Percentiles rank a stretch among this genome's conserved stretches.
Conservation (phyloP, 2,797 vertebrate species). For the Anguilla obscura region DNA sequence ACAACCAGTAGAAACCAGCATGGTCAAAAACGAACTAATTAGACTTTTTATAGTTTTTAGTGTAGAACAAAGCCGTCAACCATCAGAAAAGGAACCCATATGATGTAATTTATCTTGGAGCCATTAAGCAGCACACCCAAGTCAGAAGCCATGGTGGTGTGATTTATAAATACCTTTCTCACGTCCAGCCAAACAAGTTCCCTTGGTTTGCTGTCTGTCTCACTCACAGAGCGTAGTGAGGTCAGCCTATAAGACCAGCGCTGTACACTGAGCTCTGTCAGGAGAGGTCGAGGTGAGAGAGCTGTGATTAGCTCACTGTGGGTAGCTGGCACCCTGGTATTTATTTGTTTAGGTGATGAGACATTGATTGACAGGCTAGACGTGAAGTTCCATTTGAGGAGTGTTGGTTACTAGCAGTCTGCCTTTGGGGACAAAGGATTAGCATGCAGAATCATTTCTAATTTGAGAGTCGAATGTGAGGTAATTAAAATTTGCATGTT, state of each 20-base stretch:
- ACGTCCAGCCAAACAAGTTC: not conserved
- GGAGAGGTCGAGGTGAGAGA: not conserved
- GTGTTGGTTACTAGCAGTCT: not conserved
- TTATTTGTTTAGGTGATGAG: not conserved
- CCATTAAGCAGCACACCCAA: not conserved
- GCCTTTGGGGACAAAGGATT: not conserved
- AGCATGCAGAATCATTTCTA: not conserved
- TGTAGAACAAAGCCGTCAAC: not conserved
- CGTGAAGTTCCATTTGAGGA: not conserved
- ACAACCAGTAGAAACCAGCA: not conserved
- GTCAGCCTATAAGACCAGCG: not conserved
- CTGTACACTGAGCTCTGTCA: not conserved
- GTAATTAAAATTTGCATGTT: slow-evolving; percentile 27
- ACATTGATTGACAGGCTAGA: slow-evolving; percentile 9
- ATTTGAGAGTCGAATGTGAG: not conserved
- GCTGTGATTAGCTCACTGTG: not conserved
- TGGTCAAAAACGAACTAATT: not conserved
- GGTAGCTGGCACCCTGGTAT: not conserved
- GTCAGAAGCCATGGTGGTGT: not conserved
- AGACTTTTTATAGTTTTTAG: not conserved
- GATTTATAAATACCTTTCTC: not conserved
- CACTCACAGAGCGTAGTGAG: not conserved
- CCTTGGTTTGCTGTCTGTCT: not conserved
- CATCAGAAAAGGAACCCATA: not conserved
- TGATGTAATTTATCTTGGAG: not conserved